Percentiles rank a stretch among this genome's conserved stretches.
Conservation (phyloP, 2,113 vertebrate species). For the Isichthys henryi region DNA sequence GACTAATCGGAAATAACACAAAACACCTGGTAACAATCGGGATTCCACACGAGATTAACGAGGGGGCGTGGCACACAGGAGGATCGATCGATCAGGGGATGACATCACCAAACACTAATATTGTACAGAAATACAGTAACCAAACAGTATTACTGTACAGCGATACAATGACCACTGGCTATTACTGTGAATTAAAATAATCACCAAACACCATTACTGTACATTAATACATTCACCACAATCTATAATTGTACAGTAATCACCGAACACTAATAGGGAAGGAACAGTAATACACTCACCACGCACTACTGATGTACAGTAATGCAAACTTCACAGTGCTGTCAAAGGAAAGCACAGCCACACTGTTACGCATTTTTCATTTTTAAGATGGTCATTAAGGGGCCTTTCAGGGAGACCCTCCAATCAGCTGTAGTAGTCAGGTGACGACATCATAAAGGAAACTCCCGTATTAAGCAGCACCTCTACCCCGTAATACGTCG, state of each 20-base stretch:
- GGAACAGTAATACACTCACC: neutral
- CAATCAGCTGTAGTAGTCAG: neutral
- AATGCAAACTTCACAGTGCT: neutral
- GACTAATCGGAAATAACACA: too few relatives aligned
- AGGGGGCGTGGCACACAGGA: too few relatives aligned
- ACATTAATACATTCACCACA: neutral
- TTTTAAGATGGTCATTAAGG: neutral
- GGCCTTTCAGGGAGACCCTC: neutral
- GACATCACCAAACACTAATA: neutral
- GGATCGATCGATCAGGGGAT: too few relatives aligned
- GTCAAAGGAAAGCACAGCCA: neutral
- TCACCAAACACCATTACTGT: neutral
- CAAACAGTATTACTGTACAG: neutral
- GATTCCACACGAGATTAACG: too few relatives aligned
- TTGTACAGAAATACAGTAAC: neutral
- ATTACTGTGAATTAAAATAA: neutral
- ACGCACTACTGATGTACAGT: neutral
- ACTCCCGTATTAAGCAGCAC: constrained; percentile 49
- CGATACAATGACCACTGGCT: neutral
- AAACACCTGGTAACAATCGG: too few relatives aligned
- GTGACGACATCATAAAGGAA: constrained; percentile 21
- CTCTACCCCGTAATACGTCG: constrained; percentile 31
- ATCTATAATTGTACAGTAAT: neutral
- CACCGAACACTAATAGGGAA: neutral
- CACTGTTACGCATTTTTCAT: neutral